Evolutionary conservation across 2,113 vertebrate species (phyloP).

Genomic region (Empidonax traillii): DNA sequence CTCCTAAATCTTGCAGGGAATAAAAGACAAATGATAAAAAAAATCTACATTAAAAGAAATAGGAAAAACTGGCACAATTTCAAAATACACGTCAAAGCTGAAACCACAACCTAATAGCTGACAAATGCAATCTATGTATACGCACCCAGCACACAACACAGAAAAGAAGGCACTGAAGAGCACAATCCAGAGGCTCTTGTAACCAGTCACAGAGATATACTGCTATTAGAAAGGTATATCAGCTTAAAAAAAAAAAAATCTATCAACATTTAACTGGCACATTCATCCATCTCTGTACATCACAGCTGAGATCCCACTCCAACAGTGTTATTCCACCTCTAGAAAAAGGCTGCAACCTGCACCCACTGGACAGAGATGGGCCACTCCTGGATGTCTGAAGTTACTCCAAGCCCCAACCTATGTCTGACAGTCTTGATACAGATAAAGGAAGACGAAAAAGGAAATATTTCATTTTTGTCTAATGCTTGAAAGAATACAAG

Average conservation of each 20-base stretch:
- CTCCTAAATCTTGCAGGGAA: not conserved
- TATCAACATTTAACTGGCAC: not conserved
- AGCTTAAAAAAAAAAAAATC: not conserved
- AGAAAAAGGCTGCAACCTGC: not conserved
- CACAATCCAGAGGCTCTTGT: not conserved
- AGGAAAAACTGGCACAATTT: not conserved
- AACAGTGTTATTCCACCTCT: too few species aligned
- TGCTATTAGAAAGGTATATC: not conserved
- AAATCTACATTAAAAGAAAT: not conserved
- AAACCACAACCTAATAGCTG: not conserved
- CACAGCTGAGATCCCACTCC: not conserved
- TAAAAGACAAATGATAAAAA: not conserved
- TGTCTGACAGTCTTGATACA: not conserved
- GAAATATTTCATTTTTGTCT: not conserved
- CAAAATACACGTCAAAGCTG: not conserved
- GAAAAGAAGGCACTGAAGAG: not conserved
- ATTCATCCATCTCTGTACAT: not conserved
- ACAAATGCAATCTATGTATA: not conserved
- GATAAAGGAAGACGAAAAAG: not conserved
- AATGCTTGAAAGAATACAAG: not conserved
- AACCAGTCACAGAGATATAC: not conserved
- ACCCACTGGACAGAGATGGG: rapidly evolving
- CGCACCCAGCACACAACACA: not conserved
- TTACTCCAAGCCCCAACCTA: rapidly evolving
- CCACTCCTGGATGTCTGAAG: not conserved